Evolutionary conservation across 2,888 invertebrate genomes (phyloP).

Genomic region (Papilio gigon): DNA sequence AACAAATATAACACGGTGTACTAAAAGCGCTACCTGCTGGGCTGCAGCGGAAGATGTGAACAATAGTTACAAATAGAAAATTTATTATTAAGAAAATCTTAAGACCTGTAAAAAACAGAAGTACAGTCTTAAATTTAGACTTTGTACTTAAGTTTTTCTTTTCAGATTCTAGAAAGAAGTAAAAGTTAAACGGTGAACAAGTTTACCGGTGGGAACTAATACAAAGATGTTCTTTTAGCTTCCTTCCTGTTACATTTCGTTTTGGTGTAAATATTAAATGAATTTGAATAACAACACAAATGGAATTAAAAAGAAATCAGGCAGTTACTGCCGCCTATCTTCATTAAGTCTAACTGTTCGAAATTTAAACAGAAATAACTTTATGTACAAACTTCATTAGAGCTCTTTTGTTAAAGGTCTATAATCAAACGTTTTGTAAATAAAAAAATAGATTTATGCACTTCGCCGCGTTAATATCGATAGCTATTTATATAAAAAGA

Average conservation of each 20-base stretch:
- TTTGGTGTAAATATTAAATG: not conserved
- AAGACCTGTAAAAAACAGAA: not conserved
- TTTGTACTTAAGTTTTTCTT: conserved; percentile 1
- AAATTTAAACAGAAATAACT: no score
- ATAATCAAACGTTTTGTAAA: no score
- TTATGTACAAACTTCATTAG: no score
- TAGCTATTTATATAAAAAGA: no score
- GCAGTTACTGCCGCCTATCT: not conserved
- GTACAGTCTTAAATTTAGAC: conserved; percentile 2
- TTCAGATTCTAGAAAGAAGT: conserved; percentile 13
- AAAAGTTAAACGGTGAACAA: conserved; percentile 1
- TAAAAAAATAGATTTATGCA: no score
- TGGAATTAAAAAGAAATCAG: not conserved
- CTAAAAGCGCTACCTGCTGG: no score
- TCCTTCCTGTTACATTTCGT: not conserved
- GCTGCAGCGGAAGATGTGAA: not conserved
- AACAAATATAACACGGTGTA: no score
- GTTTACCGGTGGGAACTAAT: not conserved
- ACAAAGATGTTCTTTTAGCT: not conserved
- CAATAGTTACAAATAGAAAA: not conserved
- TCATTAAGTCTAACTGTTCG: no score
- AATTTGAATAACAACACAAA: not conserved
- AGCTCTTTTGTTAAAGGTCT: no score
- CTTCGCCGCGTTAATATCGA: no score
- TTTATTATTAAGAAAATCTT: not conserved